Conservation (phyloP, 1,140 invertebrate species). For the Rhizoglyphus robini region DNA sequence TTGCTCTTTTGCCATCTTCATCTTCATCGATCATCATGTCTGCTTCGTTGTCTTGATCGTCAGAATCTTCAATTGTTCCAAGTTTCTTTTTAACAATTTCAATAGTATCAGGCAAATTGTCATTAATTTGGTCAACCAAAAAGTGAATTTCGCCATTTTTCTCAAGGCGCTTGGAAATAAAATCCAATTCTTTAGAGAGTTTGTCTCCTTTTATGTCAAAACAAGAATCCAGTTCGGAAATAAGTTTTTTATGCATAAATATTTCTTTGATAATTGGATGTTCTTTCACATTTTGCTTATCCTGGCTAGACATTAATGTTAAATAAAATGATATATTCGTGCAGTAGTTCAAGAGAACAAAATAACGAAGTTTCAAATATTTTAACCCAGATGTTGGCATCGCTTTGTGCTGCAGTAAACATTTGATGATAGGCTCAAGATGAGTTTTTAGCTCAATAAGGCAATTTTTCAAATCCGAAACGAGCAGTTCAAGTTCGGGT, state of each 20-base stretch:
- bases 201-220: conserved; percentile 16
- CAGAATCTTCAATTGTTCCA: too few species aligned
- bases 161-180: conserved; percentile 24
- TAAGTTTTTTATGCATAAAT: conserved; percentile 51
- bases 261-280: conserved; percentile 75
- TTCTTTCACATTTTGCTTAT: conserved; percentile 49
- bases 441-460: conserved; percentile 38
- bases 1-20: conserved; percentile 51
- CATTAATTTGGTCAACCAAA: conserved; percentile 28
- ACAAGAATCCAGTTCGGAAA: conserved; percentile 20
- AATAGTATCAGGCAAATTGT: conserved; percentile 20
- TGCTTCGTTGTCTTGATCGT: conserved; percentile 26
- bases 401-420: conserved; percentile 32
- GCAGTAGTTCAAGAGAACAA: conserved; percentile 47
- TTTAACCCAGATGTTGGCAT: conserved; percentile 22
- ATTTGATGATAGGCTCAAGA: conserved; percentile 38
- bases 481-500: conserved; percentile 22
- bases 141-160: conserved; percentile 29
- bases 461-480: conserved; percentile 30
- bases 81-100: too few species aligned
- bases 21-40: conserved; percentile 19
- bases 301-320: conserved; percentile 46
- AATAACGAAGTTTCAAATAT: conserved; percentile 21
- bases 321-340: conserved; percentile 74
- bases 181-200: conserved; percentile 22